Percentiles rank a stretch among this genome's conserved stretches.
These are phyloP conservation scores for Anastrepha obliqua DNA, from an alignment of 1,140 invertebrate species.

Conservation along the genomic window DNA sequence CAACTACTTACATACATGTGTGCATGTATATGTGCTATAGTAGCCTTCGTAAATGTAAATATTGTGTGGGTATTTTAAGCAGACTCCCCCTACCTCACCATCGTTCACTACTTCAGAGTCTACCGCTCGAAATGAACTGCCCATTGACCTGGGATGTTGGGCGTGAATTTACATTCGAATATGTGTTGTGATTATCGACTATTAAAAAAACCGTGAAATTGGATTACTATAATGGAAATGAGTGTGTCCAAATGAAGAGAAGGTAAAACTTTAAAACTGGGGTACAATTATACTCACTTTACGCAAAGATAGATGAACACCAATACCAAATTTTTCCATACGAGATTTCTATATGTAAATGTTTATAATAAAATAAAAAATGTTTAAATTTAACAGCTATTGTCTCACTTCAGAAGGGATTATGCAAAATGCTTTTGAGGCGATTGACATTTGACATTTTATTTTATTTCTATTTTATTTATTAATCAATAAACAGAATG, in stretches of 20 bases:
- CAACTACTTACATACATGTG: not conserved
- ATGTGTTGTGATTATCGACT: constrained; percentile 39
- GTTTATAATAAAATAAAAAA: no score
- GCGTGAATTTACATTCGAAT: constrained; percentile 49
- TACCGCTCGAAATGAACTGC: not conserved
- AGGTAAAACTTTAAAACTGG: not conserved
- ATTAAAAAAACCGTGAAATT: constrained; percentile 46
- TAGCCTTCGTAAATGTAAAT: constrained; percentile 32
- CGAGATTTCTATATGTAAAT: no score
- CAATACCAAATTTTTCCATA: no score
- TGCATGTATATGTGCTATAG: not conserved
- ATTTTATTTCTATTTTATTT: no score
- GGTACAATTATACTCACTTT: no score
- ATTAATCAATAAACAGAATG: no score
- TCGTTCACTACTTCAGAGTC: not conserved
- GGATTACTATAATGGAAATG: constrained; percentile 46
- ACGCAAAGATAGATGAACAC: no score
- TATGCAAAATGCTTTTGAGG: no score
- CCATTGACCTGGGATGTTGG: not conserved
- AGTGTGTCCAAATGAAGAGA: not conserved
- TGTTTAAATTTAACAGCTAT: no score
- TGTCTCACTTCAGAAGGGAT: no score
- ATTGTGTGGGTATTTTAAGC: not conserved
- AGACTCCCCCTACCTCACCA: not conserved
- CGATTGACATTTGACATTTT: no score